A percentile compares a stretch with the other conserved stretches of the same genome.
These are phyloP conservation scores for Palloptera scutellata DNA, from an alignment of 2,888 invertebrate genomes.

Conservation along the genomic window DNA sequence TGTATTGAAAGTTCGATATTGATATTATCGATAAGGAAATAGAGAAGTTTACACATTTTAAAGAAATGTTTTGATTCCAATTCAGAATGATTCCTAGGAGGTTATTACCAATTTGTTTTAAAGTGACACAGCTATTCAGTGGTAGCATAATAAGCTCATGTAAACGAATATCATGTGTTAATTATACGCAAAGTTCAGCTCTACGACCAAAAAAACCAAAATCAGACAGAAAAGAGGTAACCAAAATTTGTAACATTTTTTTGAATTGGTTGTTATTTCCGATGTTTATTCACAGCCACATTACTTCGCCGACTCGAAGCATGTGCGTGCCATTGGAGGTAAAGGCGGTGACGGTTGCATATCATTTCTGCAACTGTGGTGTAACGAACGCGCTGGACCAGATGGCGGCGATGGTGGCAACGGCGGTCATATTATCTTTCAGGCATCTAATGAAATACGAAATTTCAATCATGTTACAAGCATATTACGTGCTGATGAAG, in stretches of 20 bases:
- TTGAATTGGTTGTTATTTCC: neutral
- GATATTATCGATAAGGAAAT: no score
- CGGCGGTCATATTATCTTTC: slow-evolving; percentile 92
- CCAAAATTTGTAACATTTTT: neutral
- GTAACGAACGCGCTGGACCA: slow-evolving; percentile 87
- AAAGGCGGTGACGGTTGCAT: slow-evolving; percentile 93
- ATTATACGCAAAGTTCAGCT: slow-evolving; percentile 43
- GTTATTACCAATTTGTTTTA: neutral
- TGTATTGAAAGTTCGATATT: no score
- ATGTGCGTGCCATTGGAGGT: slow-evolving; percentile 78
- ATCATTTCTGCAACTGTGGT: slow-evolving; percentile 82
- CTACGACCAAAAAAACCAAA: slow-evolving; percentile 65
- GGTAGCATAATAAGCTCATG: neutral
- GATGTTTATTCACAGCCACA: slow-evolving; percentile 62
- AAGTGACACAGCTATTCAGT: neutral
- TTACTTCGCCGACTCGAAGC: slow-evolving; percentile 76
- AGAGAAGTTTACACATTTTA: no score
- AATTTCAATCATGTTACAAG: slow-evolving; percentile 75
- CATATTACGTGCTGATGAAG: slow-evolving; percentile 71
- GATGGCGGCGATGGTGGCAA: slow-evolving; percentile 95
- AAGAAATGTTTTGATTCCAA: neutral
- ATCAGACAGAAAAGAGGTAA: slow-evolving; percentile 63
- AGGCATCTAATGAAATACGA: slow-evolving; percentile 72
- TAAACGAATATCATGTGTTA: neutral
- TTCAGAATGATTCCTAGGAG: slow-evolving; percentile 1